phyloP scores from a whole-genome alignment of 2,888 invertebrate species.

The Chrysina gloriosa region DNA sequence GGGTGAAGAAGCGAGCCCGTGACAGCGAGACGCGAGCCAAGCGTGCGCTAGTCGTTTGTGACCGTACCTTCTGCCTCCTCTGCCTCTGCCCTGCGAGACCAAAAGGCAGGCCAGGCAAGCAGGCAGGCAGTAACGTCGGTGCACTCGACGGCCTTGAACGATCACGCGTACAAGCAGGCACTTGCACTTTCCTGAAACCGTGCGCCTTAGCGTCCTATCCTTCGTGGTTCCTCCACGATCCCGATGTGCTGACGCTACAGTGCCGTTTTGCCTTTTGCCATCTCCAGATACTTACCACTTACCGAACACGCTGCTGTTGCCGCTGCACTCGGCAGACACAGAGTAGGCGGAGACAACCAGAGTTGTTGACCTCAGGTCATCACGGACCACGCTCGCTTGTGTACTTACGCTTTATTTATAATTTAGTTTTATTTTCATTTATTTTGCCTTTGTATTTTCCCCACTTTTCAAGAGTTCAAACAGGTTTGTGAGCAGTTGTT shows the following conservation, averaged over 20 bases:
- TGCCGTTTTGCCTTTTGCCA: slow-evolving; percentile 47
- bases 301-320: slow-evolving; percentile 45
- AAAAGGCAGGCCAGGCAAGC: slow-evolving; percentile 52
- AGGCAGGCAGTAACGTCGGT: no score
- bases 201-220: slow-evolving; percentile 42
- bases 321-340: slow-evolving; percentile 57
- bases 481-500: slow-evolving; percentile 53
- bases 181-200: slow-evolving; percentile 54
- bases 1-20: slow-evolving; percentile 50
- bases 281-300: slow-evolving; percentile 33
- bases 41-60: slow-evolving; percentile 54
- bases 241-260: slow-evolving; percentile 46
- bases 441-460: slow-evolving; percentile 54
- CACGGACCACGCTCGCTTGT: slow-evolving; percentile 61
- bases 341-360: slow-evolving; percentile 65
- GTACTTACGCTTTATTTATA: slow-evolving; percentile 59
- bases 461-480: slow-evolving; percentile 52
- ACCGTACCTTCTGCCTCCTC: neutral
- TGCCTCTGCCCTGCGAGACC: slow-evolving; percentile 11
- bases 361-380: slow-evolving; percentile 67
- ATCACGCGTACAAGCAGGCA: slow-evolving; percentile 59
- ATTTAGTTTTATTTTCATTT: slow-evolving; percentile 58
- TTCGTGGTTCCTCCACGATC: slow-evolving; percentile 45
- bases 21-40: slow-evolving; percentile 60
- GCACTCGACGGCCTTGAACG: slow-evolving; percentile 63